Evolutionary conservation across 2,888 invertebrate species (phyloP).

Genomic region (Lordiphosa andalusiaca): DNA sequence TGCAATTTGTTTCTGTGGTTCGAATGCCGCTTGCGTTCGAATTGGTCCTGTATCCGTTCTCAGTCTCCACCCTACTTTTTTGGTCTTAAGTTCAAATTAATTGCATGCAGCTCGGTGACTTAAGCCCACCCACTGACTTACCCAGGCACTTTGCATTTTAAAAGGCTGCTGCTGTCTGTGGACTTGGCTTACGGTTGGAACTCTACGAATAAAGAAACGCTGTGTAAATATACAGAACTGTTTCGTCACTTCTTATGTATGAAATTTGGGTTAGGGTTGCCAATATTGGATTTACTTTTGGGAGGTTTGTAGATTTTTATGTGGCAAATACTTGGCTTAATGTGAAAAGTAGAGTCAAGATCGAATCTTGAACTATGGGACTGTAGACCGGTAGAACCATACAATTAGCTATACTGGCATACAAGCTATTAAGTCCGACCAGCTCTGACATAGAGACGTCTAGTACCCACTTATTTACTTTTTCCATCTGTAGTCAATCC

Average conservation of each 20-base stretch:
- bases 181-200: constrained; percentile 1
- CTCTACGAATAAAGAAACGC: constrained; percentile 1
- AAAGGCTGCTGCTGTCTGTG: constrained; percentile 11
- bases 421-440: too few relatives aligned
- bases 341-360: too few relatives aligned
- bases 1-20: not conserved
- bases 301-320: too few relatives aligned
- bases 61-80: not conserved
- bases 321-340: too few relatives aligned
- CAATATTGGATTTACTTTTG: not conserved
- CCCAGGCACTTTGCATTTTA: constrained; percentile 53
- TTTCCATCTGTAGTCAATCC: too few relatives aligned
- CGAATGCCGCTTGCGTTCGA: not conserved
- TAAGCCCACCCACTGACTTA: constrained; percentile 19
- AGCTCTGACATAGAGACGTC: too few relatives aligned
- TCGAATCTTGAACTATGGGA: too few relatives aligned
- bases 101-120: constrained; percentile 55
- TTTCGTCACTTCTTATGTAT: not conserved
- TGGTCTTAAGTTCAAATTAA: constrained; percentile 54
- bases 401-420: too few relatives aligned
- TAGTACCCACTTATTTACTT: too few relatives aligned
- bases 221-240: constrained; percentile 35
- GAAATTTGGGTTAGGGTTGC: not conserved
- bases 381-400: too few relatives aligned
- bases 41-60: not conserved